A percentile compares a stretch with the other conserved stretches of the same genome.
These are phyloP conservation scores for Danio albolineatus DNA, from an alignment of 2,797 vertebrate genomes.

Conservation along the genomic window DNA sequence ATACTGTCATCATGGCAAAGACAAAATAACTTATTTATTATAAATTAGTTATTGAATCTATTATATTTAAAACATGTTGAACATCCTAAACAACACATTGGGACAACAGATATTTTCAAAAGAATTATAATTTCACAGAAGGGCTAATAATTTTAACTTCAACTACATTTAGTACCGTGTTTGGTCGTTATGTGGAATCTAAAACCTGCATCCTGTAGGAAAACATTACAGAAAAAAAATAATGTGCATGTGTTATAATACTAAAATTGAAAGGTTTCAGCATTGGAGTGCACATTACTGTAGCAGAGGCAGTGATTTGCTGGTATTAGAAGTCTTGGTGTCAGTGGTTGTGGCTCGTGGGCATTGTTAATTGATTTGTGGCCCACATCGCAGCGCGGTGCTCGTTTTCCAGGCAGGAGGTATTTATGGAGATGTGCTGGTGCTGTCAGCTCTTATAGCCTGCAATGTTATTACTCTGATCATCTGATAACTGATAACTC, in stretches of 20 bases:
- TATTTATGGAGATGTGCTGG: conserved; percentile 61
- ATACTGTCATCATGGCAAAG: too few relatives aligned
- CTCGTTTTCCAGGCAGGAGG: conserved; percentile 65
- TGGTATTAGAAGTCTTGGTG: conserved; percentile 21
- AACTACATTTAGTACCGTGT: not conserved
- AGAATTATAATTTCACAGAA: too few relatives aligned
- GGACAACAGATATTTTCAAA: too few relatives aligned
- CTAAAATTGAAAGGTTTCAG: not conserved
- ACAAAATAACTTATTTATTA: too few relatives aligned
- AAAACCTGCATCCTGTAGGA: not conserved
- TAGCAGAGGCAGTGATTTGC: not conserved
- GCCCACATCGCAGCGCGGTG: conserved; percentile 52
- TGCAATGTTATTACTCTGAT: conserved; percentile 47
- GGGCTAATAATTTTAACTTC: too few relatives aligned
- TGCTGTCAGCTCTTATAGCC: conserved; percentile 62
- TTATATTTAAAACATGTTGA: too few relatives aligned
- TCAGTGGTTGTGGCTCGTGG: conserved; percentile 49
- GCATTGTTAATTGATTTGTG: conserved; percentile 61
- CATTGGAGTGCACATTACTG: not conserved
- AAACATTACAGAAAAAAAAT: not conserved
- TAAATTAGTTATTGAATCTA: too few relatives aligned
- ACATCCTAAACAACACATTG: too few relatives aligned
- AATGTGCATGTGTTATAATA: not conserved
- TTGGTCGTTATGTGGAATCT: not conserved
- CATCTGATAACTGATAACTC: conserved; percentile 46